Evolutionary conservation across 2,113 vertebrate species (phyloP).

Genomic region (Arothron firmamentum): DNA sequence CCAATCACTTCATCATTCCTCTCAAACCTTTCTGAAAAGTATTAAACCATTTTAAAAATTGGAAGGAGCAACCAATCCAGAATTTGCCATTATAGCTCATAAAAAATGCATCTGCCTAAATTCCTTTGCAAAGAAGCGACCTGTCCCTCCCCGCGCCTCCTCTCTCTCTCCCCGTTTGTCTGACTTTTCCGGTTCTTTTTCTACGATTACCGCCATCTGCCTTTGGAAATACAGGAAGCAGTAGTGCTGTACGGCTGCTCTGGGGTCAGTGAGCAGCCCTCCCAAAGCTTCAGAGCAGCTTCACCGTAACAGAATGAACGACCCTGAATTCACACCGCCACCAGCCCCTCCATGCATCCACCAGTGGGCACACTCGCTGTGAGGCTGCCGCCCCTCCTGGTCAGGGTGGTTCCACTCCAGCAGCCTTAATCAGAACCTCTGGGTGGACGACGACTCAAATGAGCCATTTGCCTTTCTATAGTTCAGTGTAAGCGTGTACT

Average conservation of each 20-base stretch:
- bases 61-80: constrained; percentile 42
- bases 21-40: constrained; percentile 13
- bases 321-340: too few relatives aligned
- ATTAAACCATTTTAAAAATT: constrained; percentile 30
- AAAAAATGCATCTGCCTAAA: constrained; percentile 18
- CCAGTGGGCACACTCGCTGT: constrained; percentile 9
- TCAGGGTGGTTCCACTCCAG: constrained; percentile 40
- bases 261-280: not conserved
- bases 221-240: constrained; percentile 62
- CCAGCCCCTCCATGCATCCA: not conserved
- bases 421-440: constrained; percentile 59
- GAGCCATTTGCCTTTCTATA: constrained; percentile 57
- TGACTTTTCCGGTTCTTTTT: constrained; percentile 19
- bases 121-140: constrained; percentile 25
- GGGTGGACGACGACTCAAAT: constrained; percentile 14
- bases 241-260: constrained; percentile 20
- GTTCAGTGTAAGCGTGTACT: not conserved
- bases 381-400: constrained; percentile 22
- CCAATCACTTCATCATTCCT: constrained; percentile 36
- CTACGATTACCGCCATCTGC: constrained; percentile 63
- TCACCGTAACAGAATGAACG: constrained; percentile 14
- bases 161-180: constrained; percentile 10
- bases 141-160: not conserved
- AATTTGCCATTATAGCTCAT: constrained; percentile 50
- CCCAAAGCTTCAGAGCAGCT: constrained; percentile 53